Base-by-base conservation (phyloP, 1,140 invertebrate genomes). In the Zaprionus africanus region DNA sequence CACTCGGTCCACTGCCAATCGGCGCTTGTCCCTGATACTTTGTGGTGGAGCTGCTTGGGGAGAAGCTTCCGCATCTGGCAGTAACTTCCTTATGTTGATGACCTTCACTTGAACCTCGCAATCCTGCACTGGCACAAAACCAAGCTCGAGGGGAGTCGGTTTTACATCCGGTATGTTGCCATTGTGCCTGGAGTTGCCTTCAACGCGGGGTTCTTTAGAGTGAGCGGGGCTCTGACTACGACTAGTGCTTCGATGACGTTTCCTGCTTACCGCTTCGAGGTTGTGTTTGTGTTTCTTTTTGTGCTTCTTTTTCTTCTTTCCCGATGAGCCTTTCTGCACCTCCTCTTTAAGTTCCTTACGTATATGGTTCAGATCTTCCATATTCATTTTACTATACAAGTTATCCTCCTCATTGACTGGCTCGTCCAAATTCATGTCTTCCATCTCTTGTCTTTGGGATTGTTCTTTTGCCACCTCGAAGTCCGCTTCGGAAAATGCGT, bases 231-330 rank as follows among this genome's bases (percentile, higher is more conserved):
- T 70, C 7, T 5, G 15, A 56, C 68, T 71, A 1, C 0, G n/a
- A 12, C 34, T 74, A 0, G 0, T 9, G 12, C 34, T 74, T 4
- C 26, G 60, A 9, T 19, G 41, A 6, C 71, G 76, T 34, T 79
- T 79, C 2, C 22, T 57, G 5, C 34, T 31, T 4, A 26, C 34
- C 4, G 36, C 7, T 4, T 51, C 46, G 11, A 11, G 1, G 41
- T 64, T 64, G 2, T 54, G 31, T 24, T 78, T 78, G n/a, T 82
- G 79, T 1, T 70, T n/a, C 6, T 79, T 71, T n/a, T 76, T 75
- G 31, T 73, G 57, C 31, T 76, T 85, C 5, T 76, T 85, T n/a
- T 58, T 51, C 17, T 78, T 70, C 24, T 75, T 87, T 22, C 62
- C 66, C 4, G 41, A 36, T 13, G 63, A 49, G 28, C 60, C 60